Evolutionary conservation across 2,797 vertebrate species (phyloP).

Genomic region (Amazona finschi): DNA sequence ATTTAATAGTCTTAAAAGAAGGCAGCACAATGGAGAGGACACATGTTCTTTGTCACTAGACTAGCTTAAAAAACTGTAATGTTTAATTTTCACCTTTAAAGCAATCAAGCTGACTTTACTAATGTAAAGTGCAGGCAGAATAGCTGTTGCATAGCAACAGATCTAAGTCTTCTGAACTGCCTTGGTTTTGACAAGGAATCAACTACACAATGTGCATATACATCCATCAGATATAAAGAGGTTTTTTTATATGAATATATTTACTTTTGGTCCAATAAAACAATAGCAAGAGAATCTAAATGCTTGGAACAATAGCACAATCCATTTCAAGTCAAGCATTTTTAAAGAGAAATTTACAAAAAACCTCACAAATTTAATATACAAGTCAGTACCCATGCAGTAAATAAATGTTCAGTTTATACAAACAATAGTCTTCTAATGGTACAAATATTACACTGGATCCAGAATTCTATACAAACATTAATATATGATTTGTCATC

Average conservation of each 20-base stretch:
- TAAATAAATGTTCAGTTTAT: conserved; percentile 77
- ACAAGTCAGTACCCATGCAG: conserved; percentile 78
- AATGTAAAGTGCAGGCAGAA: conserved; percentile 75
- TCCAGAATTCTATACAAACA: conserved; percentile 75
- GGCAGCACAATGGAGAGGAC: conserved; percentile 73
- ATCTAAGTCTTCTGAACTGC: conserved; percentile 70
- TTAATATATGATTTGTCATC: conserved; percentile 73
- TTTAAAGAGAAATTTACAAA: conserved; percentile 79
- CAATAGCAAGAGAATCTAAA: conserved; percentile 74
- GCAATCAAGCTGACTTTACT: conserved; percentile 63
- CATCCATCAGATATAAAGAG: conserved; percentile 73
- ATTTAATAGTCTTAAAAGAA: conserved; percentile 72
- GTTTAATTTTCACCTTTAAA: conserved; percentile 73
- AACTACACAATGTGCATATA: conserved; percentile 68
- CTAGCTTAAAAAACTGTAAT: conserved; percentile 72
- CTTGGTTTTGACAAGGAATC: conserved; percentile 69
- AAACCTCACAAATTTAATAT: conserved; percentile 80
- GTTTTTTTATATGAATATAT: conserved; percentile 72
- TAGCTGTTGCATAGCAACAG: conserved; percentile 77
- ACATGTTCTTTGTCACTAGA: conserved; percentile 74
- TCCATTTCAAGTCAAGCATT: conserved; percentile 75
- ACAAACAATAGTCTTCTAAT: conserved; percentile 77
- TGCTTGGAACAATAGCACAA: conserved; percentile 76
- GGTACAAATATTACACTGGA: conserved; percentile 79
- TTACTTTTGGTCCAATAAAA: conserved; percentile 79